Percentiles rank a stretch among this genome's conserved stretches.
Conservation (phyloP, 2,888 invertebrate species). For the Hypselothyrea guttata region DNA sequence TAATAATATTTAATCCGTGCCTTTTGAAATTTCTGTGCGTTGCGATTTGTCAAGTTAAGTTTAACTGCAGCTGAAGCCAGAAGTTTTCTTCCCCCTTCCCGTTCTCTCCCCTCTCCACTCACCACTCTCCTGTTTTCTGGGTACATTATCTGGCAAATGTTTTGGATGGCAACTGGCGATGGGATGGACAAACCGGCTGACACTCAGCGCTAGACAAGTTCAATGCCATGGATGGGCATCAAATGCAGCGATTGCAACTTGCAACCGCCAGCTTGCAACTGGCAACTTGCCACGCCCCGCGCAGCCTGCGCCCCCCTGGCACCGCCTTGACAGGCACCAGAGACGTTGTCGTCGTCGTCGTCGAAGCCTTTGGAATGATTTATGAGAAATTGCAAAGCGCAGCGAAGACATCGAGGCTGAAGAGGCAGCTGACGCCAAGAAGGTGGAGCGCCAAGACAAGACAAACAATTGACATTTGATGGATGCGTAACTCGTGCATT, state of each 20-base stretch:
- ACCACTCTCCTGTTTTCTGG: not conserved
- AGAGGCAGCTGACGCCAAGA: slow-evolving; percentile 24
- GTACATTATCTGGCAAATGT: slow-evolving; percentile 39
- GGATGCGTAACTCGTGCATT: slow-evolving; percentile 77
- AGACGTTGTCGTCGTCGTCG: slow-evolving; percentile 34
- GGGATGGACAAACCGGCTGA: slow-evolving; percentile 67
- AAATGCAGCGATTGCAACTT: slow-evolving; percentile 43
- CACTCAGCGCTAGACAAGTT: slow-evolving; percentile 72
- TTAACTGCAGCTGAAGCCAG: too few species aligned
- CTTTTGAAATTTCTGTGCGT: not conserved
- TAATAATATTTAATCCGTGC: not conserved
- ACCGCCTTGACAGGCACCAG: slow-evolving; percentile 35
- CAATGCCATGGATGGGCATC: slow-evolving; percentile 75
- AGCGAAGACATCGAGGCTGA: slow-evolving; percentile 23
- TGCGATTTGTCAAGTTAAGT: not conserved
- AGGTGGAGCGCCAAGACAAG: slow-evolving; percentile 72
- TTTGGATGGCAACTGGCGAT: slow-evolving; percentile 47
- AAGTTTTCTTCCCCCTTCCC: too few species aligned
- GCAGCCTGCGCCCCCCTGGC: not conserved
- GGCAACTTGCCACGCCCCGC: slow-evolving; percentile 4
- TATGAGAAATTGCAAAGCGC: slow-evolving; percentile 67
- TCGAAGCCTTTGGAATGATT: slow-evolving; percentile 64
- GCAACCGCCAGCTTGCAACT: too few species aligned
- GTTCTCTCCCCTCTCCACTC: not conserved
- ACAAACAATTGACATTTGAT: slow-evolving; percentile 79